Conservation (phyloP, 1,140 invertebrate genomes). For the Ctenoplectra terminalis region DNA sequence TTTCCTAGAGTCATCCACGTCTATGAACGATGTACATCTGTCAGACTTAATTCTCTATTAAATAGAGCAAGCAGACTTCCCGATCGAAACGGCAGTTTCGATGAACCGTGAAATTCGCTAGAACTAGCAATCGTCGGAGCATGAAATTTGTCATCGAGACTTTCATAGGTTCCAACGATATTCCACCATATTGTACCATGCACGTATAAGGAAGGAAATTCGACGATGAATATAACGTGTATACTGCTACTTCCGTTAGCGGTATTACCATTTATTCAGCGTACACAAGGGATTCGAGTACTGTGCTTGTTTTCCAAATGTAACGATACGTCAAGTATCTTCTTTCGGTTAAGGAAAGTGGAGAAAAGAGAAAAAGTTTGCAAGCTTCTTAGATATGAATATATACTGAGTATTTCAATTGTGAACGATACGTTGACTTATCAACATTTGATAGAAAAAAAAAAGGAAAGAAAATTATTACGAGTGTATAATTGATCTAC, state of each 20-base stretch:
- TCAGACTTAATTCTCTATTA: conserved; percentile 62
- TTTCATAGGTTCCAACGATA: conserved; percentile 61
- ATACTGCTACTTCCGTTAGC: background rate
- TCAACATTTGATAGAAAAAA: no score
- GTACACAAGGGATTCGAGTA: background rate
- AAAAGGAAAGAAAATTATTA: no score
- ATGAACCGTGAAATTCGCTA: conserved; percentile 72
- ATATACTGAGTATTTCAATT: background rate
- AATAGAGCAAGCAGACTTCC: conserved; percentile 51
- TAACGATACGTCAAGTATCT: background rate
- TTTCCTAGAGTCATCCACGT: background rate
- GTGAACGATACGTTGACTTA: no score
- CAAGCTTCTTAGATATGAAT: background rate
- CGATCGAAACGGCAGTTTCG: conserved; percentile 58
- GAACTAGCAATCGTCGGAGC: conserved; percentile 57
- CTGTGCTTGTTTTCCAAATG: background rate
- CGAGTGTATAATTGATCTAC: no score
- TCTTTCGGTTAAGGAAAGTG: background rate
- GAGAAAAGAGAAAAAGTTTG: no score
- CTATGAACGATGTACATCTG: conserved; percentile 32
- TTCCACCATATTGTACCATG: conserved; percentile 35
- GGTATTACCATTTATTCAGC: conserved; percentile 4
- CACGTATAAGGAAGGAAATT: conserved; percentile 41
- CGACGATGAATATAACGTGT: conserved; percentile 37
- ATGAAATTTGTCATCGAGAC: conserved; percentile 71